Base-by-base conservation (phyloP, 2,113 vertebrate genomes). In the Holacanthus passer region DNA sequence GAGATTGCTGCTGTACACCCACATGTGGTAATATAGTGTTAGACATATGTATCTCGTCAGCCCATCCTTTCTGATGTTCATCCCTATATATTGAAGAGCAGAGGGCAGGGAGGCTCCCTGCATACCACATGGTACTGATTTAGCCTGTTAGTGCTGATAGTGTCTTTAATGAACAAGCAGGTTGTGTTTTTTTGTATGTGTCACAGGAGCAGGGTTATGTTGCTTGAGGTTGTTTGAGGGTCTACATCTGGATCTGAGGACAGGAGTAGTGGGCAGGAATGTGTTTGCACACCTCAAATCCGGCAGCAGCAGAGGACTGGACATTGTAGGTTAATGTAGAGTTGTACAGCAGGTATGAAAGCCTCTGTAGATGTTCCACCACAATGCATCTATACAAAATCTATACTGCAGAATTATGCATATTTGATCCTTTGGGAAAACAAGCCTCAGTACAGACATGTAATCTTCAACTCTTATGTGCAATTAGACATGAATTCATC, bases 31-130 rank as follows among this genome's bases (percentile, higher is more conserved):
- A 77, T 88, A 66, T 64, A 74, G 82, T 62, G 81, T 82, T 37
- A 31, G 79, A 90, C 91, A 93, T 85, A 58, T 93, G 88, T 82
- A 52, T 91, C 82, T 91, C 68, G 73, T 93, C 92, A 92, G 88
- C 78, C 71, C 82, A 31, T 88, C 86, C 86, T 80, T 74, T 91
- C 62, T 87, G 91, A 90, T 87, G 79, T 90, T 88, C 88, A 79
- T 88, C 87, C 80, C 77, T 45, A 77, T 83, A 85, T 89, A 88
- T 88, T 92, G 85, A 91, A 88, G 87, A 79, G 88, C 86, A 86
- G 76, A 90, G 88, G 89, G 77, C 85, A 83, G 84, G 39, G 76
- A 81, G 73, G 82, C 64, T 81, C 73, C 64, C 70, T 17, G 58
- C 10, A 27, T 60, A 10, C 70, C 91, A 93, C 88, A 85, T 93